Evolutionary conservation across 2,113 vertebrate species (phyloP).

Genomic region (Gorsachius goisagi): DNA sequence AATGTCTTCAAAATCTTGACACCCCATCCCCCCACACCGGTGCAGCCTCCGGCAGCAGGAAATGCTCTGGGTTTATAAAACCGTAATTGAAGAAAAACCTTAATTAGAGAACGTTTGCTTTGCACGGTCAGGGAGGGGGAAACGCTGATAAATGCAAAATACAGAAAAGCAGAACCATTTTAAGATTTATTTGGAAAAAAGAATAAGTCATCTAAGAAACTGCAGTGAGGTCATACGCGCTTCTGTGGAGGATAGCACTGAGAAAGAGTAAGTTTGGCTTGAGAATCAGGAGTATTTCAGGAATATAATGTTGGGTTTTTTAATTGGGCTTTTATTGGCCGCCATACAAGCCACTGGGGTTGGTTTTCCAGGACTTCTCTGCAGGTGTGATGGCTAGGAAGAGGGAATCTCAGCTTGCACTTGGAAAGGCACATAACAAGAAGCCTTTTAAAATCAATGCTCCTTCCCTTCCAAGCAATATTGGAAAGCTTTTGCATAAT

Average conservation of each 20-base stretch:
- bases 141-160: neutral
- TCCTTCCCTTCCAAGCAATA: neutral
- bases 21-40: too few relatives aligned
- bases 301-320: neutral
- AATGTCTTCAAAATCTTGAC: neutral
- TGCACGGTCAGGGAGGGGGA: neutral
- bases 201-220: neutral
- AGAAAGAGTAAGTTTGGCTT: neutral
- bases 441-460: neutral
- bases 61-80: neutral
- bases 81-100: neutral
- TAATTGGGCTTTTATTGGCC: neutral
- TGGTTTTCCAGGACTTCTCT: neutral
- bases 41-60: neutral
- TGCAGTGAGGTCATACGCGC: fast-evolving
- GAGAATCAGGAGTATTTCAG: neutral
- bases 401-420: neutral
- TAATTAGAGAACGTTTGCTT: neutral
- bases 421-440: neutral
- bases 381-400: neutral
- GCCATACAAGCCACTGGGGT: neutral
- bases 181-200: neutral
- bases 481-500: neutral
- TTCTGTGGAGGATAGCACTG: neutral
- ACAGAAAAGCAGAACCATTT: neutral